Percentiles rank a stretch among this genome's conserved stretches.
Evolutionary conservation across 2,113 vertebrate species (phyloP).

Genomic region (Carassius gibelio): DNA sequence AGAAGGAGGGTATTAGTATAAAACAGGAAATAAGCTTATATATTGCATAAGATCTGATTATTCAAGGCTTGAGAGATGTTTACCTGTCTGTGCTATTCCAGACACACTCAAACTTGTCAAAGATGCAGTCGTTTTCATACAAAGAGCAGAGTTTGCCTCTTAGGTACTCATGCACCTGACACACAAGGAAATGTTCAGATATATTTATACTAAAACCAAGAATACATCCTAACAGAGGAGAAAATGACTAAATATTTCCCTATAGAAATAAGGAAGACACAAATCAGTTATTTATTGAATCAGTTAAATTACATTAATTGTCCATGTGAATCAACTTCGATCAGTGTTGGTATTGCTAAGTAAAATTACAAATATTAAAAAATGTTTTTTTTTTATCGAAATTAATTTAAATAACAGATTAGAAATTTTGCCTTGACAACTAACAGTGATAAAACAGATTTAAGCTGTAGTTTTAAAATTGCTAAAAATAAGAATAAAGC

Average conservation of each 20-base stretch:
- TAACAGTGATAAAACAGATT: too few relatives aligned
- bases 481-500: too few relatives aligned
- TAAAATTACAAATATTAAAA: too few relatives aligned
- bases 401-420: too few relatives aligned
- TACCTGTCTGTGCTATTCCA: slow-evolving; percentile 81
- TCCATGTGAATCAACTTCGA: too few relatives aligned
- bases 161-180: slow-evolving; percentile 78
- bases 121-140: slow-evolving; percentile 80
- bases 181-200: slow-evolving; percentile 26
- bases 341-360: too few relatives aligned
- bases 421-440: too few relatives aligned
- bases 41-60: background rate
- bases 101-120: slow-evolving; percentile 81
- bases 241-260: background rate
- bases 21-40: background rate
- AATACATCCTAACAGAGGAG: background rate
- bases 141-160: slow-evolving; percentile 79
- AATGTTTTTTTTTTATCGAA: too few relatives aligned
- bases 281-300: background rate
- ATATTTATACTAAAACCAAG: background rate
- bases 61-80: slow-evolving; percentile 20
- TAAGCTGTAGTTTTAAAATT: too few relatives aligned
- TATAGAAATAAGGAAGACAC: background rate
- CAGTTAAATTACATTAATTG: too few relatives aligned
- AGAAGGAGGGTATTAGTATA: background rate